These are phyloP conservation scores for Netelia fuscicornis DNA, from an alignment of 2,888 invertebrate genomes.

Conservation along the genomic window DNA sequence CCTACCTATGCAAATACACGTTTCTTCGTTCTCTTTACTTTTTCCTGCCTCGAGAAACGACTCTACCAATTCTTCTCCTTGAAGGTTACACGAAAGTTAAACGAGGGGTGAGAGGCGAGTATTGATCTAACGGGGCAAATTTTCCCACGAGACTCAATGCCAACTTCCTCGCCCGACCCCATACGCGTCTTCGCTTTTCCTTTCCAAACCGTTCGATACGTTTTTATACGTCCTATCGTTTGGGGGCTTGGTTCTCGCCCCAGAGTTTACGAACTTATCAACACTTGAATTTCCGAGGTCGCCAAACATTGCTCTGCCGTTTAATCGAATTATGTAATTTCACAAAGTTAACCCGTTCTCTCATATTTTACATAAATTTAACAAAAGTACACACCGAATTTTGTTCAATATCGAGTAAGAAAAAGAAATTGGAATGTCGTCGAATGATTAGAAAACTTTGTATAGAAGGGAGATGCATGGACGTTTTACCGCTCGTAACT, in stretches of 20 bases:
- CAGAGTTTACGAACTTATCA: neutral
- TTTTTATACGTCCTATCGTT: neutral
- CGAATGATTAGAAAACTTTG: no score
- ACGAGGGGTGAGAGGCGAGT: slow-evolving; percentile 2
- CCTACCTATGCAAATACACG: no score
- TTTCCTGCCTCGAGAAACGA: neutral
- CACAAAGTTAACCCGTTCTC: no score
- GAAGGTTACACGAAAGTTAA: neutral
- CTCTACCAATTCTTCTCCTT: neutral
- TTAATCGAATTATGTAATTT: no score
- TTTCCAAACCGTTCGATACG: neutral
- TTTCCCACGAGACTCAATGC: slow-evolving; percentile 3
- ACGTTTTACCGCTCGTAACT: no score
- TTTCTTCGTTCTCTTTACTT: neutral
- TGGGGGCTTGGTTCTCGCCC: neutral
- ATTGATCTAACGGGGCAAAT: slow-evolving; percentile 41
- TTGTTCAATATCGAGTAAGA: no score
- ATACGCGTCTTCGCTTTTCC: neutral
- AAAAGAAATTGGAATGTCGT: no score
- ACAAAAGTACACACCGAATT: no score
- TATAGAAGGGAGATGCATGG: no score
- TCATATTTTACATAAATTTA: no score
- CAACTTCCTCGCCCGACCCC: slow-evolving; percentile 9
- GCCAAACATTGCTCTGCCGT: no score
- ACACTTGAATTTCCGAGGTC: no score